phyloP scores from a whole-genome alignment of 2,797 vertebrate species.

The Onychomys torridus region DNA sequence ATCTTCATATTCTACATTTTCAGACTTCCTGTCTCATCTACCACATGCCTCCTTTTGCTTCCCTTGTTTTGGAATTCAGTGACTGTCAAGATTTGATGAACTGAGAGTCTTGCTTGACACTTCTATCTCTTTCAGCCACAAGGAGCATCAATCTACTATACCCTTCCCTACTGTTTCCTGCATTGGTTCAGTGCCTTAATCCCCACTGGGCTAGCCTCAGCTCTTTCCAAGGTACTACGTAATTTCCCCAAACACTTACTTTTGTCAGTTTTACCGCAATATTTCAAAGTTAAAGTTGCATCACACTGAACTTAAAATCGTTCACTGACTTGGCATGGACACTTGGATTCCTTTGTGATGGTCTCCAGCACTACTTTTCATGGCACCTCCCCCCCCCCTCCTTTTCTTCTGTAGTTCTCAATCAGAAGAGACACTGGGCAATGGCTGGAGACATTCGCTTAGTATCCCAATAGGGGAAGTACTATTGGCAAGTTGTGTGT shows the following conservation, averaged over 20 bases:
- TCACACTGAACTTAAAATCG: background rate
- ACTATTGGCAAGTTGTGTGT: background rate
- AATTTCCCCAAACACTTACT: background rate
- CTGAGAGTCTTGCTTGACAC: background rate
- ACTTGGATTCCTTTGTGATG: background rate
- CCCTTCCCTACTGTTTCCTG: background rate
- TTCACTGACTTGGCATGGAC: background rate
- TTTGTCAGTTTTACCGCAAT: background rate
- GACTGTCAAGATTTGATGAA: background rate
- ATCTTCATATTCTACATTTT: background rate
- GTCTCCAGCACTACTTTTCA: background rate
- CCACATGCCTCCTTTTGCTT: background rate
- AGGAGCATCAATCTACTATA: background rate
- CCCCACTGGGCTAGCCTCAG: background rate
- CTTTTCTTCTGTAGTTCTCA: background rate
- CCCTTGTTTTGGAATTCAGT: background rate
- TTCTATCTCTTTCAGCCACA: background rate
- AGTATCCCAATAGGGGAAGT: background rate
- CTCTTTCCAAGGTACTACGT: background rate
- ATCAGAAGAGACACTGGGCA: background rate
- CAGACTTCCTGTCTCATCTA: background rate
- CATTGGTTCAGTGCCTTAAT: background rate
- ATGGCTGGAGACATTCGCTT: background rate
- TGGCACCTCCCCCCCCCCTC: background rate
- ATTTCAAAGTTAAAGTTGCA: background rate